These are phyloP conservation scores for Neodiprion lecontei DNA, from an alignment of 1,140 invertebrate species.

Conservation along the genomic window DNA sequence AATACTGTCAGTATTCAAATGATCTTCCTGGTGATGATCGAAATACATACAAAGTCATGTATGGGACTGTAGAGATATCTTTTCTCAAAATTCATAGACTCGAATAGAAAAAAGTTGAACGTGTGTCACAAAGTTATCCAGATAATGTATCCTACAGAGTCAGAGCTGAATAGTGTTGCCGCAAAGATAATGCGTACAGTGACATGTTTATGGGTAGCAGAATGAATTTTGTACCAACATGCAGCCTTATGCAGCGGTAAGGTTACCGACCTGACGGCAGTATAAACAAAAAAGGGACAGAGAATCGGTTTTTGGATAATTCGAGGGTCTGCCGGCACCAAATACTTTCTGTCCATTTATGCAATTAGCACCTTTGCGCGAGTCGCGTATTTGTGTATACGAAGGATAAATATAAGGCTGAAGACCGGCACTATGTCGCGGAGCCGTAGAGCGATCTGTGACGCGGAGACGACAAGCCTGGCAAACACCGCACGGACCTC, in stretches of 20 bases:
- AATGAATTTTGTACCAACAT: no score
- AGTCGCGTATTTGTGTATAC: slow-evolving; percentile 5
- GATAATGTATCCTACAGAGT: no score
- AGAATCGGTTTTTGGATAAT: not conserved
- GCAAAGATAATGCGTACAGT: no score
- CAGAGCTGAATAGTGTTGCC: no score
- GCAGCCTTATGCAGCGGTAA: not conserved
- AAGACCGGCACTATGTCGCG: not conserved
- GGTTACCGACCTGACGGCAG: not conserved
- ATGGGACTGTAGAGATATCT: no score
- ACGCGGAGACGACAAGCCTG: not conserved
- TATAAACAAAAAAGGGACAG: not conserved
- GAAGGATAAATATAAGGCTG: not conserved
- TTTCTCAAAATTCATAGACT: no score
- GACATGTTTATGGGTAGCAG: no score
- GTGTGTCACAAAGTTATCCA: no score
- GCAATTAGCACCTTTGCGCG: not conserved
- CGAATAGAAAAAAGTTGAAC: no score
- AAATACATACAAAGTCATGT: no score
- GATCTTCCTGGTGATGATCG: no score
- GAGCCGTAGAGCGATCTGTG: not conserved
- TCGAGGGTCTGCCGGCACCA: slow-evolving; percentile 1
- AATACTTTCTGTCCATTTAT: slow-evolving; percentile 4
- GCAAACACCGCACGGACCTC: not conserved
- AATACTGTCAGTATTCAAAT: no score